Evolutionary conservation across 2,888 invertebrate genomes (phyloP).

Genomic region (Proisotoma minuta): DNA sequence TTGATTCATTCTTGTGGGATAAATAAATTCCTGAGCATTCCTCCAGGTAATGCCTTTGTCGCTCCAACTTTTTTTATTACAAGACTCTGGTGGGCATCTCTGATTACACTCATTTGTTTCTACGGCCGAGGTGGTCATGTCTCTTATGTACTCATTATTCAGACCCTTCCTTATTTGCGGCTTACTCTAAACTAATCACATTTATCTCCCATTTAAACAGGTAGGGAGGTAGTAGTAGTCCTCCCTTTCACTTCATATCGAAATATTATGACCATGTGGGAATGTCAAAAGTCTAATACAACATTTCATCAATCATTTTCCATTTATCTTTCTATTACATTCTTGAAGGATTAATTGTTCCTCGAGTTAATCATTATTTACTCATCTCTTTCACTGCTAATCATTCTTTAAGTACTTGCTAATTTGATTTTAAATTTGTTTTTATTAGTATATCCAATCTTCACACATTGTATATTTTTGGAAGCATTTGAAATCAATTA

Average conservation of each 20-base stretch:
- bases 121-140: slow-evolving; percentile 13
- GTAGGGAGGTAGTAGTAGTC: neutral
- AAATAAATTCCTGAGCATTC: neutral
- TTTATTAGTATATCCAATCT: too few relatives aligned
- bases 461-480: too few relatives aligned
- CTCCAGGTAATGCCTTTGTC: slow-evolving; percentile 1
- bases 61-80: neutral
- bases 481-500: too few relatives aligned
- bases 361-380: slow-evolving; percentile 1
- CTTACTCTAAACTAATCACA: slow-evolving; percentile 4
- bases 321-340: slow-evolving; percentile 2
- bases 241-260: neutral
- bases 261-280: neutral
- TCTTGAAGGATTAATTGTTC: neutral
- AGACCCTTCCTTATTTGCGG: slow-evolving; percentile 4
- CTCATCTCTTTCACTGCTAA: too few relatives aligned
- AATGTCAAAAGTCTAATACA: neutral
- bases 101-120: slow-evolving; percentile 12
- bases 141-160: slow-evolving; percentile 3
- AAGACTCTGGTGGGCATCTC: slow-evolving; percentile 3
- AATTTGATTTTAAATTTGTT: too few relatives aligned
- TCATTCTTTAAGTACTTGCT: too few relatives aligned
- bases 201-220: neutral
- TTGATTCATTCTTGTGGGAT: slow-evolving; percentile 1
- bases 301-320: slow-evolving; percentile 13